Percentiles rank a stretch among this genome's conserved stretches.
phyloP scores from a whole-genome alignment of 2,797 vertebrate species.

The Ambastaia sidthimunki region DNA sequence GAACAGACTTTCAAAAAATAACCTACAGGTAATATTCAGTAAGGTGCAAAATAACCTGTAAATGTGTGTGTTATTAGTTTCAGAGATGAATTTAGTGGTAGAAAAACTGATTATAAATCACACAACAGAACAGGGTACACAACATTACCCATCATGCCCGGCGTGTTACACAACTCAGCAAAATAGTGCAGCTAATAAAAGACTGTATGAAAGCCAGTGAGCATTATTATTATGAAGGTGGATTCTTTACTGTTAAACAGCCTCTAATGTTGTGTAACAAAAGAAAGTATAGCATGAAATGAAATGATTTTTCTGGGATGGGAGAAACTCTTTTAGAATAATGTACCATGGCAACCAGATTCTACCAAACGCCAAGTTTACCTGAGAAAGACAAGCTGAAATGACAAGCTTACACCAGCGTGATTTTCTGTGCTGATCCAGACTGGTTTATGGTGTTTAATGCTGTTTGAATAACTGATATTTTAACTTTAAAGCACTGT shows the following conservation, averaged over 20 bases:
- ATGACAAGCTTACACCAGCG: neutral
- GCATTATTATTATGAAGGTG: neutral
- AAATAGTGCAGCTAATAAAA: conserved; percentile 16
- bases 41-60: neutral
- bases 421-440: neutral
- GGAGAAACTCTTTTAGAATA: neutral
- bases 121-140: neutral
- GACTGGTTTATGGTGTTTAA: neutral
- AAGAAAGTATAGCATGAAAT: neutral
- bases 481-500: neutral
- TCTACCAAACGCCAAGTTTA: neutral
- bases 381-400: neutral
- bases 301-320: neutral
- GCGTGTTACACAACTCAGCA: neutral
- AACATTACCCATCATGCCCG: conserved; percentile 3
- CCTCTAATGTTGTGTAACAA: neutral
- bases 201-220: neutral
- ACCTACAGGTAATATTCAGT: neutral
- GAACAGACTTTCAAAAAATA: neutral
- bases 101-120: conserved; percentile 12
- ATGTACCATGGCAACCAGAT: neutral
- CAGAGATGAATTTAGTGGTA: neutral
- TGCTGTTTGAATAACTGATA: neutral
- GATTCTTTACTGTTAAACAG: neutral
- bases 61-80: conserved; percentile 3